phyloP scores from a whole-genome alignment of 2,113 vertebrate species.

The Rostratula benghalensis region DNA sequence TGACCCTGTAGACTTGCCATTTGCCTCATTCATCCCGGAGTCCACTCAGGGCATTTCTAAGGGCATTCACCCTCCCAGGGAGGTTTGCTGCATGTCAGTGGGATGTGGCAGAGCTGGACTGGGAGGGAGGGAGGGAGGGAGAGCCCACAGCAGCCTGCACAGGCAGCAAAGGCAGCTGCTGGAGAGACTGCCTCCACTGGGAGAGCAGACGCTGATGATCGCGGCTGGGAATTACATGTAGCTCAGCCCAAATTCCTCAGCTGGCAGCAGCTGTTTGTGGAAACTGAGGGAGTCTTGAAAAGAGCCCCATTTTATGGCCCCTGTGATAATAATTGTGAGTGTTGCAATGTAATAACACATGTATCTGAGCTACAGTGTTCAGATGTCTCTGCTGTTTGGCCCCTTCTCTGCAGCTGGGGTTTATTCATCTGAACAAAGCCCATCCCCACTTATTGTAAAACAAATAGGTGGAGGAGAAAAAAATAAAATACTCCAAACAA shows the following conservation, averaged over 20 bases:
- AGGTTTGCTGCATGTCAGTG: not conserved
- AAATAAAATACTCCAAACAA: not conserved
- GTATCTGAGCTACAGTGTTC: not conserved
- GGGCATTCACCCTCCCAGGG: not conserved
- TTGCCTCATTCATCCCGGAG: not conserved
- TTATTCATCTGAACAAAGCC: not conserved
- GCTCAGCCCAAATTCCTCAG: slow-evolving; percentile 36
- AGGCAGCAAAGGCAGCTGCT: not conserved
- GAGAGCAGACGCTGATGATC: not conserved
- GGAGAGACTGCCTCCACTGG: not conserved
- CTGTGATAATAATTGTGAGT: slow-evolving; percentile 26
- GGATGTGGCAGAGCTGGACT: not conserved
- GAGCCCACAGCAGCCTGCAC: not conserved
- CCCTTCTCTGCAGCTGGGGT: not conserved
- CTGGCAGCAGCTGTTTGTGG: slow-evolving; percentile 38
- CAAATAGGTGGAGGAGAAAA: not conserved
- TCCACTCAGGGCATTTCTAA: not conserved
- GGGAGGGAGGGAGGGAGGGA: not conserved
- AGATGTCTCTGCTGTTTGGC: not conserved
- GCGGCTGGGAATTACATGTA: not conserved
- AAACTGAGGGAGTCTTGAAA: slow-evolving; percentile 26
- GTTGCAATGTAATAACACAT: slow-evolving; percentile 25
- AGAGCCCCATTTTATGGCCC: slow-evolving; percentile 42
- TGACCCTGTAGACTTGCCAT: not conserved
- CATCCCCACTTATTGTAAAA: not conserved